Evolutionary conservation across 2,888 invertebrate species (phyloP), one percentile per base, ranked within the genome.

Genomic region (Calliscelio sp.): DNA sequence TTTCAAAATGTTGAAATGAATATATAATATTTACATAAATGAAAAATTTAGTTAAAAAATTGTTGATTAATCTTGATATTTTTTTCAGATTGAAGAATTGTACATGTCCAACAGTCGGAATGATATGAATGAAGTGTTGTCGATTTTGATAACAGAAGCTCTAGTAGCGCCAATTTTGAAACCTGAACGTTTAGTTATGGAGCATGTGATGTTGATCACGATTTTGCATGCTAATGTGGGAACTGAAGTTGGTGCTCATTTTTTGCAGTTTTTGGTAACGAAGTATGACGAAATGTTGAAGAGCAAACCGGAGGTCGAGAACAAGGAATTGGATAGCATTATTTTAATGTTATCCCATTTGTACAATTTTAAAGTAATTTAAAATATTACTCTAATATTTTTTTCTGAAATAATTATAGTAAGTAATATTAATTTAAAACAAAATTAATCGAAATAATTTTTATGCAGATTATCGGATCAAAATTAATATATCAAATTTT

Each of bases 161-260:
- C 93, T 97, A 0, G 94, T 97, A 0, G 93, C 95, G 0, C 91
- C 94, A 2, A 94, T 95, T 0, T 89, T 94, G 22, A 94, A 96
- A 1, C 96, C 97, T 0, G 96, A 97, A 88, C 93, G 97, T 25
- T 94, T 98, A 90, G 94, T 97, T 0, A 95, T 97, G 18, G 99
- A 99, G 89, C 96, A 98, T 90, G 95, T 97, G 28, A 95, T 98
- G 88, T 92, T 99, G 0, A 94, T 99, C 14, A 95, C 97, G 0
- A 95, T 97, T 84, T 93, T 99, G 32, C 98, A 99, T 92, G 97
- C 97, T 0, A 98, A 98, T 92, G 95, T 99, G 44, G 99, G 97
- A 14, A 96, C 95, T 2, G 99, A 99, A 95, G 95, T 99, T 65
- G 98, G 97, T 8, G 97, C 97, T 0, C 96, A 97, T 93, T 97